Conservation (phyloP, 2,113 vertebrate species). For the Sprattus sprattus region DNA sequence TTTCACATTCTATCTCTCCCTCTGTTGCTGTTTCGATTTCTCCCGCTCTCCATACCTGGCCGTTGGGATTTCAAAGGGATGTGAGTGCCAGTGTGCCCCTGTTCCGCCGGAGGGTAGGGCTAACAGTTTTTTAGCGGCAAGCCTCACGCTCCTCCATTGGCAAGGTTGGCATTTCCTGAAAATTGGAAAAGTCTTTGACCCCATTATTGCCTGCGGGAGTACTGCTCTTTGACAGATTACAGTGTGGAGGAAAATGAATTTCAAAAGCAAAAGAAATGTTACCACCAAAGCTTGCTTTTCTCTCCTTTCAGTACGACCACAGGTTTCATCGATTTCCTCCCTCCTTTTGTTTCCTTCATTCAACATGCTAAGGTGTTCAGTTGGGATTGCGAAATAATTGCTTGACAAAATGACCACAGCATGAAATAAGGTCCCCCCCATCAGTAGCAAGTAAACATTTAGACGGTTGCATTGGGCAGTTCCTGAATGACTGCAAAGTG, state of each 20-base stretch:
- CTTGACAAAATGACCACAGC: background rate
- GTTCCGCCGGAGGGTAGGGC: background rate
- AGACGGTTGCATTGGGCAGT: background rate
- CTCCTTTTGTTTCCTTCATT: background rate
- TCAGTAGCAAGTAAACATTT: background rate
- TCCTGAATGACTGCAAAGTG: background rate
- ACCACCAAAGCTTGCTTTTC: background rate
- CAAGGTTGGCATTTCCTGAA: constrained; percentile 7
- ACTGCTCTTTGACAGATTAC: constrained; percentile 11
- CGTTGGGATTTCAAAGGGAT: background rate
- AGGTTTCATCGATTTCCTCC: background rate
- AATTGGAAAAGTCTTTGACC: constrained; percentile 8
- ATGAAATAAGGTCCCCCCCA: background rate
- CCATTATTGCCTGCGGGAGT: background rate
- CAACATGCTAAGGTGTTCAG: background rate
- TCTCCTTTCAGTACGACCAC: background rate
- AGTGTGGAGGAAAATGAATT: background rate
- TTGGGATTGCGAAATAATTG: background rate
- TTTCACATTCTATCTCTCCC: background rate
- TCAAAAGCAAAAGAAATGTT: background rate
- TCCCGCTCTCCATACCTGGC: background rate
- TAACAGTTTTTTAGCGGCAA: background rate
- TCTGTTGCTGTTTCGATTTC: background rate
- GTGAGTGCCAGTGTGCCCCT: background rate
- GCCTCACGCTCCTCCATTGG: background rate